phyloP scores from a whole-genome alignment of 2,113 vertebrate species.

The Sceloporus tristichus region DNA sequence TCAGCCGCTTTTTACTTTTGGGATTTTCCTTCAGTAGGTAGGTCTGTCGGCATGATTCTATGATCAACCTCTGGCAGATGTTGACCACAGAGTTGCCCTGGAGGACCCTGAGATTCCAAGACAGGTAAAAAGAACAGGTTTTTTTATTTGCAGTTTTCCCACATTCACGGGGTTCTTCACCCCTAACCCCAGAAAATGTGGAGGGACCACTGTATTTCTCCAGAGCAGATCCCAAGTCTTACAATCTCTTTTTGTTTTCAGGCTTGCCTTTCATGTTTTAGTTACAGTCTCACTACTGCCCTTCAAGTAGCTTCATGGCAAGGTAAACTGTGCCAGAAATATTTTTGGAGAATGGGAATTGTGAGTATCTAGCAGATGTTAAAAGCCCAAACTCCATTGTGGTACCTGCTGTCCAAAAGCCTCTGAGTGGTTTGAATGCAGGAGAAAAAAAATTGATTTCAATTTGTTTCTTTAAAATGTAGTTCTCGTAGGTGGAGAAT shows the following conservation, averaged over 20 bases:
- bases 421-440: background rate
- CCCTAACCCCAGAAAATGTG: too few species aligned
- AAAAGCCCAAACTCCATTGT: background rate
- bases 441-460: background rate
- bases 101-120: too few species aligned
- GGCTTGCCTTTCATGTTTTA: too few species aligned
- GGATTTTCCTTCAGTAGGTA: too few species aligned
- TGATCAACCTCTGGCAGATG: too few species aligned
- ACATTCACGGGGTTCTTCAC: too few species aligned
- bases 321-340: background rate
- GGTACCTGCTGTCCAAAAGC: background rate
- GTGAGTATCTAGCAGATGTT: background rate
- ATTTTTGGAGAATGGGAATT: background rate
- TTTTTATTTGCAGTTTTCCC: too few species aligned
- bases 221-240: background rate
- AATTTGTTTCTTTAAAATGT: conserved; percentile 6
- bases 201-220: too few species aligned
- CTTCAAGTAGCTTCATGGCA: background rate
- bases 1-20: too few species aligned
- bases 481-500: conserved; percentile 17
- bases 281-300: background rate
- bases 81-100: too few species aligned
- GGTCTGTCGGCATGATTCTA: too few species aligned
- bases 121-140: too few species aligned
- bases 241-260: background rate